These are phyloP conservation scores for Sandelia bainsii DNA, from an alignment of 2,797 vertebrate genomes.

Conservation along the genomic window DNA sequence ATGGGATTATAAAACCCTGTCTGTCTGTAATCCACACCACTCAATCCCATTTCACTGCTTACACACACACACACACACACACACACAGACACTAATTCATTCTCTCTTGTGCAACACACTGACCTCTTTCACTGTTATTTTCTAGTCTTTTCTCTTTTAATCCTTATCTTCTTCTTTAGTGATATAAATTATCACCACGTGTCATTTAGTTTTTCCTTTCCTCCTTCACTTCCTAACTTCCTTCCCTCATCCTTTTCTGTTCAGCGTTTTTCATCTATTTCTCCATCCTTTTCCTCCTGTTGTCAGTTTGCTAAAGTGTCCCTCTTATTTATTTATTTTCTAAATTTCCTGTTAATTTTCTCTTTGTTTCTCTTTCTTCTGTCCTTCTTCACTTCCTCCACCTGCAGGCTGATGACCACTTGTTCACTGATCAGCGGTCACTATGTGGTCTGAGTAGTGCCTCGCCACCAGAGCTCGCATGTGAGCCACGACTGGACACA, in stretches of 20 bases:
- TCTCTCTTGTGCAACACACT: slow-evolving; percentile 41
- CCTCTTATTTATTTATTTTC: not conserved
- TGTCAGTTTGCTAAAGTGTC: not conserved
- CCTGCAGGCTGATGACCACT: not conserved
- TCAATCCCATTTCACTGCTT: slow-evolving; percentile 73
- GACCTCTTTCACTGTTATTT: slow-evolving; percentile 38
- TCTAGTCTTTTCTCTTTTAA: slow-evolving; percentile 37
- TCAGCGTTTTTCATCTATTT: too few species aligned
- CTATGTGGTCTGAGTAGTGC: slow-evolving; percentile 10
- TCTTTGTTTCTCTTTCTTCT: not conserved
- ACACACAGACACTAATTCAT: slow-evolving; percentile 42
- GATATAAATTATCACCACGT: slow-evolving; percentile 27
- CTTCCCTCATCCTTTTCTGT: not conserved
- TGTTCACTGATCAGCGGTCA: slow-evolving; percentile 9
- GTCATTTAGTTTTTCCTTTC: slow-evolving; percentile 28
- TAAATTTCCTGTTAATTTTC: not conserved
- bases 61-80: slow-evolving; percentile 47
- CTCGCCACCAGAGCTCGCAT: slow-evolving; percentile 73
- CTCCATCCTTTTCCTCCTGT: not conserved
- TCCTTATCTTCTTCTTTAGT: slow-evolving; percentile 46
- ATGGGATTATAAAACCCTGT: slow-evolving; percentile 72
- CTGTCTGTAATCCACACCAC: slow-evolving; percentile 76
- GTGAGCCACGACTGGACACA: slow-evolving; percentile 55
- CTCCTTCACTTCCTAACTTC: not conserved
- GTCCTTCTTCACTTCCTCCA: too few species aligned